Base-by-base conservation (phyloP, 2,888 invertebrate genomes). In the Leptinotarsa haldemani region DNA sequence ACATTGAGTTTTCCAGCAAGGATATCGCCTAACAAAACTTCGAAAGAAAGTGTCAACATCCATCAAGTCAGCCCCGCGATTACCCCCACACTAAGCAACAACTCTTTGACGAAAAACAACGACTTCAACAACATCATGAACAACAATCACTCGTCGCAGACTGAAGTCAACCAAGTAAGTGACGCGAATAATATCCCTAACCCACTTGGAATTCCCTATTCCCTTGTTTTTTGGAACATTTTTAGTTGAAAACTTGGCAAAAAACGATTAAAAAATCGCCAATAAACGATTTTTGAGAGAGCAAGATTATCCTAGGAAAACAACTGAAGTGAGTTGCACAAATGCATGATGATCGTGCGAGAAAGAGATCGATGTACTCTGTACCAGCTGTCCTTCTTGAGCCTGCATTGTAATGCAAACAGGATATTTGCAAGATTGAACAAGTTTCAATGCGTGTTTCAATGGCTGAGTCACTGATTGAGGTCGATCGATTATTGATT, bases 1-100 rank as follows among this genome's bases (percentile, higher is more conserved):
- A 95, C 95, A 82, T 90, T 95, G 86, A 95, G 95, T 90, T 95
- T 95, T 88, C 95, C 95, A 77, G 93, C 95, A 84, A 91, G 95
- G 88, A 90, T 95, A 85, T 94, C 94, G 75, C 95, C 95, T 18
- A 94, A 95, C 87, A 92, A 94, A 84, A 92, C 92, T 71, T 92
- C 93, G 56, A 94, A 94, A 88, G 94, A 94, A 86, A 89, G 89
- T 88, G 91, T 91, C 78, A 89, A 90, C 74, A 91, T 90, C 85
- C 90, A 90, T 79, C 90, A 90, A 81, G 89, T 90, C 50, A 80
- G 88, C 85, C 81, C 87, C 85, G 88, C 89, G 50, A 89, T 92
- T 85, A 92, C 93, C 58, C 93, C 93, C 74, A 93, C 93, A 74
- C 90, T 91, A 76, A 87, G 86, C 74, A 86, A 85, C 65, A 86